These are phyloP conservation scores for Laticauda colubrina DNA, from an alignment of 2,113 vertebrate species.

Conservation along the genomic window DNA sequence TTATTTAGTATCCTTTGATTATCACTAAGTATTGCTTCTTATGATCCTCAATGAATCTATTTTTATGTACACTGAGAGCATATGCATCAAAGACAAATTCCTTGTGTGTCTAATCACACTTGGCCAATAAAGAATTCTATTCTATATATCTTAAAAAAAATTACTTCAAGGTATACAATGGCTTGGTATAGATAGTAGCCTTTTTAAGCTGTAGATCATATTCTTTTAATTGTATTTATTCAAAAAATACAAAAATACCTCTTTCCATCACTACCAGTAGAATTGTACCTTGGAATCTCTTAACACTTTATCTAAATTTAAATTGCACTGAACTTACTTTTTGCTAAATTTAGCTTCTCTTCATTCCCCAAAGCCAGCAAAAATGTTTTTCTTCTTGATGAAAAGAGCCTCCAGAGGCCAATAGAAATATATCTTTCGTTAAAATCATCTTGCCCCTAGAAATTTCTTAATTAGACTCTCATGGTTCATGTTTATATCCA, in stretches of 20 bases:
- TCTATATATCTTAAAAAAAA: constrained; percentile 13
- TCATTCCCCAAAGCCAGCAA: neutral
- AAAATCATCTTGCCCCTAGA: neutral
- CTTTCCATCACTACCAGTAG: constrained; percentile 12
- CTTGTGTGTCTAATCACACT: too few relatives aligned
- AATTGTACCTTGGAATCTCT: neutral
- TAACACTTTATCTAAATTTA: constrained; percentile 25
- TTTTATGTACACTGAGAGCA: too few relatives aligned
- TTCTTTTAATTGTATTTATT: constrained; percentile 35
- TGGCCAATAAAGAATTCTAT: too few relatives aligned
- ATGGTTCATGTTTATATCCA: neutral
- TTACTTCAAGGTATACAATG: neutral
- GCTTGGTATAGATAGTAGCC: constrained; percentile 9
- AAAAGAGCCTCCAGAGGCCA: constrained; percentile 5
- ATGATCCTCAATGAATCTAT: too few relatives aligned
- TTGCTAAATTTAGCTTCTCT: neutral
- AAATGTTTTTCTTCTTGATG: neutral
- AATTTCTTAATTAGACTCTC: constrained; percentile 2
- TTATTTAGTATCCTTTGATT: too few relatives aligned
- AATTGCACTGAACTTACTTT: neutral
- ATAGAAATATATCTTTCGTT: neutral
- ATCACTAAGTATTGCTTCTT: too few relatives aligned
- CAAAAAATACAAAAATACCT: neutral
- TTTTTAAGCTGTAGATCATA: neutral
- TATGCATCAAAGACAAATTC: too few relatives aligned